Evolutionary conservation across 2,888 invertebrate species (phyloP), one percentile per base, ranked within the genome.

Genomic region (Hermodice carunculata): DNA sequence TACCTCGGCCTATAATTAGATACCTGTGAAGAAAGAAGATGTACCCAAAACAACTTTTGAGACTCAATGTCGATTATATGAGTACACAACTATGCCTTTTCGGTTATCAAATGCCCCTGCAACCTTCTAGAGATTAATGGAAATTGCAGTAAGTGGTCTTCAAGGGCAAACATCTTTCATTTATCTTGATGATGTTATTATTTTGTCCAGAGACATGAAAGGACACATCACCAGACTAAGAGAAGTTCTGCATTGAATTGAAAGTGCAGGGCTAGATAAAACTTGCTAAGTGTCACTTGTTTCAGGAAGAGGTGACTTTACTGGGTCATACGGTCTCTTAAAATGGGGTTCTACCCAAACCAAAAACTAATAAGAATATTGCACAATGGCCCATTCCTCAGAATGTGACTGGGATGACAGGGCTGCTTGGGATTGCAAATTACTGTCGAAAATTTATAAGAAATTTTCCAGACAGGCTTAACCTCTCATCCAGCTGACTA

Each of bases 181-280:
- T 46, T 46, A 46, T 19, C 46, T 46, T 8, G 46, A 46, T 19
- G 46, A 46, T 46, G 46, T 46, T 46, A 17, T 8, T 46, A 17
- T 46, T 46, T n/a, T n/a, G 8, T 14, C 22, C 14, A 11, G 46
- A 11, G 19, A 11, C 22, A 17, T 46, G 17, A 46, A 46, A 8
- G 46, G 19, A 17, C 46, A 46, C 22, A 14, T 19, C 8, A 19
- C 8, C 8, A 11, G 46, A 19, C 22, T 46, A 46, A 14, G 22
- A 17, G 46, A 14, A 19, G 46, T 46, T 8, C 22, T 46, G 22
- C 14, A 11, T 14, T 19, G 46, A 46, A 11, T 46, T 19, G 14
- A 19, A 19, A 11, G 8, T 19, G 14, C 46, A 17, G 46, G 46
- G 46, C 22, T 46, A 46, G 22, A 8, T 46, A 8, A 17, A 11